Base-by-base conservation (phyloP, 2,797 vertebrate genomes). In the Poliocrania exsul region DNA sequence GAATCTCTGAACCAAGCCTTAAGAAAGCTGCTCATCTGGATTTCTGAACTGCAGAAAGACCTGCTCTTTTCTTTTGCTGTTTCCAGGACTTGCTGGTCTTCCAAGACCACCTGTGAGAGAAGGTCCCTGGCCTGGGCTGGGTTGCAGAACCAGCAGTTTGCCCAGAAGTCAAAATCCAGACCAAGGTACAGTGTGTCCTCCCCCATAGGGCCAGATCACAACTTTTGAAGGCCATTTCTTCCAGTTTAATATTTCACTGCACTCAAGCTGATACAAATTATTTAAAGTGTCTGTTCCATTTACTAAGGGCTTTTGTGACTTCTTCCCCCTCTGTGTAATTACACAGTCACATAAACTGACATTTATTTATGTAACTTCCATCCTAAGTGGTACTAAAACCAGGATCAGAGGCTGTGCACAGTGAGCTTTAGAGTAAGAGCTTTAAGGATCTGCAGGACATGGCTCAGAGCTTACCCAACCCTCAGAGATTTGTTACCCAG, bases 341-440 rank as follows among this genome's bases (percentile, higher is more conserved):
- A 57, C 15, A 7, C 10, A 75, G 18, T 61, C 33, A 64, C 8
- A 25, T 56, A 89, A 50, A n/a, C 47, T 69, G 66, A 58, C 42
- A 16, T 85, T 84, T 85, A 61, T 91, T 91, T 93, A 26, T 67
- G 3, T n/a, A 71, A 50, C 42, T 81, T 28, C 74, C 75, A 38
- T 56, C 58, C 69, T 66, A 57, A 89, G 65, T 51, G 83, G 33
- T 56, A 10, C 60, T 57, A 71, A 81, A 75, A 58, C 16, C 62
- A 67, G 31, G 42, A 94, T 69, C 70, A 84, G 84, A 90, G 46
- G 29, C 67, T 66, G 0, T 25, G 50, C 3, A 13, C 37, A 60
- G 9, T 46, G 84, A 89, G 42, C 62, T 75, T 54, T 42, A 31
- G 26, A 78, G 35, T 33, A 24, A 40, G 86, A 65, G 12, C 26